Evolutionary conservation across 2,888 invertebrate species (phyloP).

Genomic region (Acronicta leporina): DNA sequence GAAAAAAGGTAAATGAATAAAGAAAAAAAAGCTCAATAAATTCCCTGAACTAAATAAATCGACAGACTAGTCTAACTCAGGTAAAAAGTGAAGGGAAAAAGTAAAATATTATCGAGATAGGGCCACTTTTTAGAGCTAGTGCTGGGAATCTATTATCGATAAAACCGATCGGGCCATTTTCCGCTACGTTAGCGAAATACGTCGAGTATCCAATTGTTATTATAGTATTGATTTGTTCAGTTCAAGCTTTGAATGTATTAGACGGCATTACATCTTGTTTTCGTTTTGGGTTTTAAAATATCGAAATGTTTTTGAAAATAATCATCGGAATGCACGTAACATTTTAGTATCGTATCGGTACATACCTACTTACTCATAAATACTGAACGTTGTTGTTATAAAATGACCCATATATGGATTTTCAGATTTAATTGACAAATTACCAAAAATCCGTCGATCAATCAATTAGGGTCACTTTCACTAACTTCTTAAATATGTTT

Average conservation of each 20-base stretch:
- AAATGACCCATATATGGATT: too few species aligned
- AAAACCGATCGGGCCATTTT: constrained; percentile 62
- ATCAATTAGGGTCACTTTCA: too few species aligned
- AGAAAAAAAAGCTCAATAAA: constrained; percentile 39
- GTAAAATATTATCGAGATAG: constrained; percentile 57
- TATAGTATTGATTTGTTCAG: constrained; percentile 65
- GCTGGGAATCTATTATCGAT: constrained; percentile 61
- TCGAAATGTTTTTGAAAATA: too few species aligned
- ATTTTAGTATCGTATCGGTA: too few species aligned
- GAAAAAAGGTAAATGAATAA: constrained; percentile 36
- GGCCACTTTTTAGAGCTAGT: constrained; percentile 53
- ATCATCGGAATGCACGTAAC: too few species aligned
- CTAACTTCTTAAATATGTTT: too few species aligned
- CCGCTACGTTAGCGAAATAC: constrained; percentile 58
- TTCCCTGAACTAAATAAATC: constrained; percentile 49
- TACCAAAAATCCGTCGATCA: too few species aligned
- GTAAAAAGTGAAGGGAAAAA: constrained; percentile 52
- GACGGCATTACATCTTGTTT: constrained; percentile 34
- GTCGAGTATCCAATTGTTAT: constrained; percentile 66
- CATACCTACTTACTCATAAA: too few species aligned
- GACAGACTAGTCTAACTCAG: constrained; percentile 44
- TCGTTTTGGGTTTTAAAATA: constrained; percentile 13
- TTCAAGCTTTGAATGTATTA: constrained; percentile 53
- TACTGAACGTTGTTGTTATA: too few species aligned
- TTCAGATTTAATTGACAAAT: too few species aligned